A percentile compares a stretch with the other conserved stretches of the same genome.
These are phyloP conservation scores for Aphelenchoides fujianensis DNA, from an alignment of 1,140 invertebrate genomes.

Conservation along the genomic window DNA sequence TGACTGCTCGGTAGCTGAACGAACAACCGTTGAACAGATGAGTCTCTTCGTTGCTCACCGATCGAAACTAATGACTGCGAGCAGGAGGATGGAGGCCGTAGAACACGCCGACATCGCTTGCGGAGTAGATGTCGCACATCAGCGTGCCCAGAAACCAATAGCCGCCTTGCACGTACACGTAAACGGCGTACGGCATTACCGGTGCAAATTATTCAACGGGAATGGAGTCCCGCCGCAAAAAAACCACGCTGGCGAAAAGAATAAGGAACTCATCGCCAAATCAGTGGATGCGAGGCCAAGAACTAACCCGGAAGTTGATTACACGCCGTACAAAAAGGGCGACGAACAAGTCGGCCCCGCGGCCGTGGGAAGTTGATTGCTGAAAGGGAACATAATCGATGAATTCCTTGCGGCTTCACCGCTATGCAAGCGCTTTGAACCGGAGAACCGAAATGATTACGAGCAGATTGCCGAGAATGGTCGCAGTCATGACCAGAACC, in stretches of 20 bases:
- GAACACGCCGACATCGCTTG: constrained; percentile 96
- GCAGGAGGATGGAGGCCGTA: constrained; percentile 94
- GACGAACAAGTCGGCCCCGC: constrained; percentile 92
- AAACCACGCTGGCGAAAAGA: too few relatives aligned
- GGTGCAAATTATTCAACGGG: too few relatives aligned
- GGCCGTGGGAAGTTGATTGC: constrained; percentile 95
- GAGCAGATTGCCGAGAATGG: constrained; percentile 67
- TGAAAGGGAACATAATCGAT: too few relatives aligned
- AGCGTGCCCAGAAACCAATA: constrained; percentile 80
- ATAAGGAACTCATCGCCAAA: too few relatives aligned
- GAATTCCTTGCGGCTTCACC: too few relatives aligned
- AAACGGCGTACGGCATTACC: constrained; percentile 98
- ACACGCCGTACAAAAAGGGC: constrained; percentile 87
- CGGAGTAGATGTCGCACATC: constrained; percentile 96
- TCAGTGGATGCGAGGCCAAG: too few relatives aligned
- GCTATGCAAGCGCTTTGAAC: constrained; percentile 79
- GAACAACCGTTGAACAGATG: too few relatives aligned
- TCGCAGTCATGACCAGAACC: constrained; percentile 40
- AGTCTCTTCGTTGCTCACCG: constrained; percentile 70
- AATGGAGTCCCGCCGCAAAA: too few relatives aligned
- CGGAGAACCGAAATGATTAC: constrained; percentile 88
- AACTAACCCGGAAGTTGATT: too few relatives aligned
- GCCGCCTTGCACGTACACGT: constrained; percentile 75
- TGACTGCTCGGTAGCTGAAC: constrained; percentile 93
- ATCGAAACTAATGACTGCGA: constrained; percentile 97